Percentiles rank a stretch among this genome's conserved stretches.
Conservation (phyloP, 2,888 invertebrate genomes). For the Pristionchus maxplancki region DNA sequence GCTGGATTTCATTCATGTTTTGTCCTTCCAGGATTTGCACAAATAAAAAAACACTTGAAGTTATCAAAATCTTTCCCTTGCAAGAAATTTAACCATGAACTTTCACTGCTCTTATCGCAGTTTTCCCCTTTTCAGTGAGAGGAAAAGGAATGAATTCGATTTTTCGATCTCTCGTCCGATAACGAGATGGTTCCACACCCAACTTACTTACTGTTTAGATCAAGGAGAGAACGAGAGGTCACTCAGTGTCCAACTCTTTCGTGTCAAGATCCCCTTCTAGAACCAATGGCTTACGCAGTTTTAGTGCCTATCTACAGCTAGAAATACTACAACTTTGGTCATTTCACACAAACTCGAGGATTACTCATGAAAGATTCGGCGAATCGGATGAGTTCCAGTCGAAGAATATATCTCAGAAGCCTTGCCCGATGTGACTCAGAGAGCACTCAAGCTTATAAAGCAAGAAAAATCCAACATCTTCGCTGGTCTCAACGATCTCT, state of each 20-base stretch:
- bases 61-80: background rate
- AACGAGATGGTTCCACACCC: conserved; percentile 29
- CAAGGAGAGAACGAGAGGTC: background rate
- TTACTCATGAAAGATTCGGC: conserved; percentile 16
- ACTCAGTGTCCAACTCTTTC: background rate
- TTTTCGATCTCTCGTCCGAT: background rate
- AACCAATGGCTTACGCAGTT: background rate
- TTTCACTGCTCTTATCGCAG: background rate
- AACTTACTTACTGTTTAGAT: background rate
- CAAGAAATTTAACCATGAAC: background rate
- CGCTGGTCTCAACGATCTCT: conserved; percentile 74
- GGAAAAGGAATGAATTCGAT: background rate
- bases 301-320: background rate
- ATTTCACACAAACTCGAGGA: background rate
- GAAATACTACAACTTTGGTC: background rate
- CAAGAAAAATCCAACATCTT: too few relatives aligned
- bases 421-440: background rate
- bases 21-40: background rate
- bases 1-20: background rate
- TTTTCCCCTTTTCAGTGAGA: background rate
- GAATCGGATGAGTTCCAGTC: background rate
- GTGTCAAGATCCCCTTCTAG: background rate
- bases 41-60: background rate
- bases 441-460: too few relatives aligned
- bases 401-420: background rate